These are phyloP conservation scores for Sorex maritimensis DNA, from an alignment of 2,797 vertebrate species.

Conservation along the genomic window DNA sequence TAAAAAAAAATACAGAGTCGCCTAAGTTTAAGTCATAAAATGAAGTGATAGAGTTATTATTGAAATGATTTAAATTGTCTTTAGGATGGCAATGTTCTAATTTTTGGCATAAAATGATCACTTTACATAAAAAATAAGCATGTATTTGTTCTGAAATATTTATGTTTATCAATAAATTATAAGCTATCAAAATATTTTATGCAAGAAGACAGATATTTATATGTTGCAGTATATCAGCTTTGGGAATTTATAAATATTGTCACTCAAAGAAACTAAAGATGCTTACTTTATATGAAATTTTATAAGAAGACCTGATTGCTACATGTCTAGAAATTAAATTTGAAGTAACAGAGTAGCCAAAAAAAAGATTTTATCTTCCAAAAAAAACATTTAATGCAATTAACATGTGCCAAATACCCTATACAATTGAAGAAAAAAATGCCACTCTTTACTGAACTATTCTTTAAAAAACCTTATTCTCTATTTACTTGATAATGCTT, in stretches of 20 bases:
- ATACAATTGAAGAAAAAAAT: conserved; percentile 7
- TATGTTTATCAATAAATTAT: conserved; percentile 30
- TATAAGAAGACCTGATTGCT: conserved; percentile 14
- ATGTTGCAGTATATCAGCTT: conserved; percentile 1
- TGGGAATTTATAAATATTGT: conserved; percentile 37
- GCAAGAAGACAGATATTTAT: conserved; percentile 25
- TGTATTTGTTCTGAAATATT: conserved; percentile 17
- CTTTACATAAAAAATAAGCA: conserved; percentile 70
- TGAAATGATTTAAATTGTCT: conserved; percentile 80
- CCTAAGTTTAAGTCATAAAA: conserved; percentile 84
- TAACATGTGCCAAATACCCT: neutral
- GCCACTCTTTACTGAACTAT: conserved; percentile 4
- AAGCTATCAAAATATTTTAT: conserved; percentile 49
- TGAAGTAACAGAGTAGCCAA: neutral
- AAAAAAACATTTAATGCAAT: conserved; percentile 21
- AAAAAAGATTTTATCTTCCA: neutral
- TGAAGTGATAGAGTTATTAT: conserved; percentile 67
- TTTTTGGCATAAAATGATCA: neutral
- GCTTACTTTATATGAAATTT: neutral
- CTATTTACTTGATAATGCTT: conserved; percentile 67
- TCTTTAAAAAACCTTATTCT: conserved; percentile 7
- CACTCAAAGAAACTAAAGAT: conserved; percentile 29
- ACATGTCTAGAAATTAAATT: conserved; percentile 70
- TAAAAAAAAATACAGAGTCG: conserved; percentile 86
- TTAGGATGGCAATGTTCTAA: conserved; percentile 73